A percentile compares a stretch with the other conserved stretches of the same genome.
Conservation (phyloP, 2,113 vertebrate genomes). For the Bujurquina vittata region DNA sequence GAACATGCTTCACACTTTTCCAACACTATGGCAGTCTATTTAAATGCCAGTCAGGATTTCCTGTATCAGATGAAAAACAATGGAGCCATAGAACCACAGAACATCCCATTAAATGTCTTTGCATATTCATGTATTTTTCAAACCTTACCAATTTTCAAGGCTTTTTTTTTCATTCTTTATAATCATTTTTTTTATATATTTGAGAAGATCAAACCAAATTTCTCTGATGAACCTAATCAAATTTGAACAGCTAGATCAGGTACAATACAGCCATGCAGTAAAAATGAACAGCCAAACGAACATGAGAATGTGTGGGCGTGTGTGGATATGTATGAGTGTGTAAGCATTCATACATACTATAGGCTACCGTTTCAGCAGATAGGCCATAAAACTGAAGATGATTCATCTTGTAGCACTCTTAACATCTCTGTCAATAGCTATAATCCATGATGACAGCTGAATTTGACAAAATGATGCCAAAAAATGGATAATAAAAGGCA, state of each 20-base stretch:
- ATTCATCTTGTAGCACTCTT: conserved; percentile 39
- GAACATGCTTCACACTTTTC: conserved; percentile 41
- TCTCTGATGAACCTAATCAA: conserved; percentile 4
- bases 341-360: background rate
- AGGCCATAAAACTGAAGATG: conserved; percentile 29
- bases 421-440: conserved; percentile 45
- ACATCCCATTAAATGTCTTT: background rate
- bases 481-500: conserved; percentile 54
- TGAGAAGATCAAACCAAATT: background rate
- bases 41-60: conserved; percentile 34
- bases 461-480: conserved; percentile 41
- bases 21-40: conserved; percentile 17
- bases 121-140: background rate
- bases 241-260: background rate
- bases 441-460: conserved; percentile 52
- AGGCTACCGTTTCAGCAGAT: conserved; percentile 17
- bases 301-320: background rate
- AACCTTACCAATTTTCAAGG: background rate
- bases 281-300: background rate
- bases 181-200: background rate
- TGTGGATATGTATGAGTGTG: conserved; percentile 4
- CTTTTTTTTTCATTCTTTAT: background rate
- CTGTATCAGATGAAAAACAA: conserved; percentile 24
- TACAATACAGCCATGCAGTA: background rate
- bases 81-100: background rate